Evolutionary conservation across 2,797 vertebrate species (phyloP), one percentile per base, ranked within the genome.

Genomic region (Perodicticus potto): DNA sequence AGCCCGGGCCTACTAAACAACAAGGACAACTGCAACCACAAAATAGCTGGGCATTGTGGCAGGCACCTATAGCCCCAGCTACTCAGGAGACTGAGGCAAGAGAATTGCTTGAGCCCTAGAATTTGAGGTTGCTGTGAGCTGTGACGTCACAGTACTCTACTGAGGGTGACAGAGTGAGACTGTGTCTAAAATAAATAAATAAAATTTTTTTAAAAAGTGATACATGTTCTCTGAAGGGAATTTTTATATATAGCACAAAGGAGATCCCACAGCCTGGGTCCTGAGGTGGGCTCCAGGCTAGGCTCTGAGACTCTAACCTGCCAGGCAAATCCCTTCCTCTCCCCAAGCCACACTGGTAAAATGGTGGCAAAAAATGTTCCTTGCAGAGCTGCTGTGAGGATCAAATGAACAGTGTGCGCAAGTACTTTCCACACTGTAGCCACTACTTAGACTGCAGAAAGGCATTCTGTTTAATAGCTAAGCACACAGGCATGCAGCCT

Each of bases 381-480:
- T 93, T 9, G 3, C 11, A 40, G 72, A 89, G 17, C n/a, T 25
- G 8, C 22, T 40, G 40, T 27, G n/a, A 61, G 69, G 55, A 70
- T 83, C n/a, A 70, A 53, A 53, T 19, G 63, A 34, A 37, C n/a
- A 32, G 0, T 3, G 57, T 3, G 11, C 43, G 6, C 1, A 1
- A 63, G 49, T 7, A 61, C 69, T 55, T 82, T 29, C 53, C 59
- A 19, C 53, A 5, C 13, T 1, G 20, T 5, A 22, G 49, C 23
- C 1, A 0, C 53, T 65, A 49, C 53, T 74, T 32, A 25, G 25
- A 40, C 65, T 72, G 25, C 2, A 63, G 20, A 17, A 74, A 70
- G 23, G 16, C 0, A 0, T 22, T 7, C 1, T 19, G 61, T 25
- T 67, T 37, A 16, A 3, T 19, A 2, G 22, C 27, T n/a, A 29